These are phyloP conservation scores for Macroglossus sobrinus DNA, from an alignment of 2,113 vertebrate genomes.

Conservation along the genomic window DNA sequence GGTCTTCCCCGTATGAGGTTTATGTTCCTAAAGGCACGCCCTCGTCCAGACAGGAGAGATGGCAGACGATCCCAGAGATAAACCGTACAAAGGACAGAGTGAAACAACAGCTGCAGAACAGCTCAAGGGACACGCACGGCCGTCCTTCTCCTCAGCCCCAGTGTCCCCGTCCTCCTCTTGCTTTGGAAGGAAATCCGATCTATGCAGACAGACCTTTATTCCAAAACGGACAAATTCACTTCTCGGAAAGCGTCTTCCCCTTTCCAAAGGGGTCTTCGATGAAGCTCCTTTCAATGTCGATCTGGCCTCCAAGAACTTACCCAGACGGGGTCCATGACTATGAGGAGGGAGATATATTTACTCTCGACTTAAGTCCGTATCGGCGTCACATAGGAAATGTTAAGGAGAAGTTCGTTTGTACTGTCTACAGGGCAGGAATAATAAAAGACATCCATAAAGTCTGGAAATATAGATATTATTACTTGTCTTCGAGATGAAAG, in stretches of 20 bases:
- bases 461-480: slow-evolving; percentile 40
- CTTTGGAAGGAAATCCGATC: neutral
- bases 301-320: neutral
- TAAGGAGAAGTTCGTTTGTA: neutral
- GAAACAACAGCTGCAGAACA: neutral
- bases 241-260: neutral
- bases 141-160: accelerated
- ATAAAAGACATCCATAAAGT: neutral
- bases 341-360: neutral
- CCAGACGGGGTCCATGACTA: neutral
- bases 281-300: neutral
- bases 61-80: neutral
- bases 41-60: neutral
- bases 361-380: neutral
- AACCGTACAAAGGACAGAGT: accelerated
- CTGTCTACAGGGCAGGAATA: neutral
- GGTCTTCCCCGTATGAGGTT: too few species aligned
- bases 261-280: neutral
- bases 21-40: neutral
- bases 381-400: slow-evolving; percentile 13
- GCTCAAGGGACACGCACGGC: accelerated
- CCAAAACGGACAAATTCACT: neutral
- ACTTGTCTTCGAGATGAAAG: slow-evolving; percentile 40
- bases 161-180: neutral
- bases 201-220: neutral